A percentile compares a stretch with the other conserved stretches of the same genome.
Evolutionary conservation across 2,888 invertebrate species (phyloP).

Genomic region (Thereva unica): DNA sequence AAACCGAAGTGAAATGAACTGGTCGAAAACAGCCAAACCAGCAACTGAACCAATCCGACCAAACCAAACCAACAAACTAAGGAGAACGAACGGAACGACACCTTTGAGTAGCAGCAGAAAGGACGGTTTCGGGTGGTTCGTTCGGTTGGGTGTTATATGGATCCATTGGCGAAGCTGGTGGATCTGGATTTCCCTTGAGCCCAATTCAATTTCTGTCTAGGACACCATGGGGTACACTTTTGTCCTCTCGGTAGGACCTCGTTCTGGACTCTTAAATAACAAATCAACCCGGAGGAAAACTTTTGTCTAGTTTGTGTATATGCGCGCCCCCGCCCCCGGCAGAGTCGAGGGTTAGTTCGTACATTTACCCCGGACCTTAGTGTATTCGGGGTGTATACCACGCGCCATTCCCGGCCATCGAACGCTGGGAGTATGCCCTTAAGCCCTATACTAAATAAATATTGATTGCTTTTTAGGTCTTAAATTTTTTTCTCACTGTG

Average conservation of each 20-base stretch:
- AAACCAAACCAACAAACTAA: too few relatives aligned
- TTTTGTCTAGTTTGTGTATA: too few relatives aligned
- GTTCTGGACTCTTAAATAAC: too few relatives aligned
- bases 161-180: too few relatives aligned
- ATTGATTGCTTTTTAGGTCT: slow-evolving; percentile 16
- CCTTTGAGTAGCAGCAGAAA: background rate
- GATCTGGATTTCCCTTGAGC: slow-evolving; percentile 8
- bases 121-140: slow-evolving; percentile 8
- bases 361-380: background rate
- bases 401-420: too few relatives aligned
- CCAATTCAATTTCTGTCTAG: slow-evolving; percentile 18
- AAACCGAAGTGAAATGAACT: too few relatives aligned
- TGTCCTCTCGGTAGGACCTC: too few relatives aligned
- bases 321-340: background rate
- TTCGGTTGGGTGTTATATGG: background rate
- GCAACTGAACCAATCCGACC: too few relatives aligned
- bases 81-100: too few relatives aligned
- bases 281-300: too few relatives aligned
- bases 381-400: too few relatives aligned
- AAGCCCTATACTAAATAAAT: slow-evolving; percentile 15
- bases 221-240: background rate
- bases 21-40: too few relatives aligned
- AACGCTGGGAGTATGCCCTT: background rate
- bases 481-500: slow-evolving; percentile 11
- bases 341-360: background rate